These are phyloP conservation scores for Asteroscopus sphinx DNA, from an alignment of 2,888 invertebrate species.

Conservation along the genomic window DNA sequence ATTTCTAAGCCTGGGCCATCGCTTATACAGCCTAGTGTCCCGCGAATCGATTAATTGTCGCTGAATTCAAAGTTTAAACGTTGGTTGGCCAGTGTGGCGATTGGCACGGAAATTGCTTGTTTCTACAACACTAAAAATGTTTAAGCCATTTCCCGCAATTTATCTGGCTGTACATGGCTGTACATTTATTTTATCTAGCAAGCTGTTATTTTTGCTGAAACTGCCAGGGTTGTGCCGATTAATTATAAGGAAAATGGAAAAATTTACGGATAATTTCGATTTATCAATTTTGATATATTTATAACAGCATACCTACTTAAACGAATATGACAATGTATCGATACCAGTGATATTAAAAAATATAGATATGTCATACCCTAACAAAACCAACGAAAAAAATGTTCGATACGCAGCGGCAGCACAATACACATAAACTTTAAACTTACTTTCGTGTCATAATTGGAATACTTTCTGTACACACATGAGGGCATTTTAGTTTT, in stretches of 20 bases:
- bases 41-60: slow-evolving; percentile 47
- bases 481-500: too few species aligned
- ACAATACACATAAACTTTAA: too few species aligned
- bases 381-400: too few species aligned
- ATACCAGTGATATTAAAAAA: too few species aligned
- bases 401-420: too few species aligned
- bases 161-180: slow-evolving; percentile 27
- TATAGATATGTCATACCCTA: too few species aligned
- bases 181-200: slow-evolving; percentile 36
- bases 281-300: too few species aligned
- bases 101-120: slow-evolving; percentile 50
- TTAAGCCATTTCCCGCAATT: slow-evolving; percentile 32
- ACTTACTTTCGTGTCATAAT: too few species aligned
- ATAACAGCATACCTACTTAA: too few species aligned
- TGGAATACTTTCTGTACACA: too few species aligned
- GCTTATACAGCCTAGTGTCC: slow-evolving; percentile 19
- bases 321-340: too few species aligned
- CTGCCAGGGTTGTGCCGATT: slow-evolving; percentile 2
- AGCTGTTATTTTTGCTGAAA: slow-evolving; percentile 35
- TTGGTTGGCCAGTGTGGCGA: slow-evolving; percentile 41
- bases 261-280: too few species aligned
- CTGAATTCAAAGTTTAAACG: slow-evolving; percentile 44
- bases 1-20: slow-evolving; percentile 16
- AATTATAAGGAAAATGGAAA: slow-evolving; percentile 18
- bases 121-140: slow-evolving; percentile 31